These are phyloP conservation scores for Lagodon rhomboides DNA, from an alignment of 2,797 vertebrate genomes.

Conservation along the genomic window DNA sequence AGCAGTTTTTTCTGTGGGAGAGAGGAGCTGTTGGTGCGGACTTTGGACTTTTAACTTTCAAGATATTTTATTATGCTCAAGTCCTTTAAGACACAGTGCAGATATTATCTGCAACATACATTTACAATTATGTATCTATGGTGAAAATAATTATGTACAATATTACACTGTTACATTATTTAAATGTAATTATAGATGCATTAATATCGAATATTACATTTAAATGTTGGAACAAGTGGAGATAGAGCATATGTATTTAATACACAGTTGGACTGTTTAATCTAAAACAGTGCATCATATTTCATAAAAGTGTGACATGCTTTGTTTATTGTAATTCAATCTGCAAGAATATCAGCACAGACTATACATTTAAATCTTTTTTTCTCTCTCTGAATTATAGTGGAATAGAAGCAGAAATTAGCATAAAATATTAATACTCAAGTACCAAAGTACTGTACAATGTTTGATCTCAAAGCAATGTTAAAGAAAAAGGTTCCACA, in stretches of 20 bases:
- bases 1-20: no score
- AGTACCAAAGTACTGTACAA: not conserved
- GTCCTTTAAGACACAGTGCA: not conserved
- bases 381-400: not conserved
- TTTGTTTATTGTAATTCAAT: not conserved
- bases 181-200: not conserved
- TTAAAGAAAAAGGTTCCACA: not conserved
- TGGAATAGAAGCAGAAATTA: not conserved
- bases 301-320: not conserved
- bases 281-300: not conserved
- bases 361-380: not conserved
- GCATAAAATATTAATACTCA: not conserved
- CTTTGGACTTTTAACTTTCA: no score
- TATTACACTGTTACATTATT: not conserved
- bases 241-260: no score
- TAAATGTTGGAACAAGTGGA: not conserved
- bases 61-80: no score
- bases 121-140: not conserved
- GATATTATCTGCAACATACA: not conserved
- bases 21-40: no score
- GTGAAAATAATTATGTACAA: not conserved
- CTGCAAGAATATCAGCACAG: not conserved
- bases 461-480: not conserved
- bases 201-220: not conserved
- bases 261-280: not conserved